These are phyloP conservation scores for Heliopora coerulea DNA, from an alignment of 92 coral and sea anemone genomes.

Conservation along the genomic window DNA sequence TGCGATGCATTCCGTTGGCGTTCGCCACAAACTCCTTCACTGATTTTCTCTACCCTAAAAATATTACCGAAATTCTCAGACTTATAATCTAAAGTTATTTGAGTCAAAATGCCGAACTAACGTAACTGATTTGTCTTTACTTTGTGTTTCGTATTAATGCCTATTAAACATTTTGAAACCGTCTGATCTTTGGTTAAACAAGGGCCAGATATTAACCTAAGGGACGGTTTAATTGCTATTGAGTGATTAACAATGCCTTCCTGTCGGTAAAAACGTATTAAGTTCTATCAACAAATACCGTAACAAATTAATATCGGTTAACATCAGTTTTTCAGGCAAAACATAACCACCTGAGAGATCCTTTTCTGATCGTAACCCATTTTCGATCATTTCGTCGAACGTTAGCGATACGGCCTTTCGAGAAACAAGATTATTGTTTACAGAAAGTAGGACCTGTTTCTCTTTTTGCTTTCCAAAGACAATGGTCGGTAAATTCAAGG, in stretches of 20 bases:
- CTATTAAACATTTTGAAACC: conserved; percentile 19
- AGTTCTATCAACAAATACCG: conserved; percentile 7
- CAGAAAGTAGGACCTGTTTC: neutral
- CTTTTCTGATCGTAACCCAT: conserved; percentile 7
- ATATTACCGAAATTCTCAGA: neutral
- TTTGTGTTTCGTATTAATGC: conserved; percentile 22
- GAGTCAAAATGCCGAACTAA: neutral
- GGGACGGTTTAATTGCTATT: conserved; percentile 36
- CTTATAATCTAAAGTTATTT: neutral
- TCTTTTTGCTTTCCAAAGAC: conserved; percentile 36
- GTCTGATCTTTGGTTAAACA: conserved; percentile 38
- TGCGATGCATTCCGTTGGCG: neutral
- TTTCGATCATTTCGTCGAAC: neutral
- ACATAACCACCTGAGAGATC: conserved; percentile 1
- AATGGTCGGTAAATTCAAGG: conserved; percentile 41
- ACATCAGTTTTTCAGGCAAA: conserved; percentile 19
- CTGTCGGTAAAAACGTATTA: conserved; percentile 46
- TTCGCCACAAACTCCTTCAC: conserved; percentile 1
- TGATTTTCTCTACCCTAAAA: neutral
- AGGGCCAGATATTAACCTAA: conserved; percentile 19
- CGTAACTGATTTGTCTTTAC: neutral
- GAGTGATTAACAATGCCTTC: conserved; percentile 39
- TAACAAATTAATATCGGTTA: conserved; percentile 11
- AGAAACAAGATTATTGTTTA: conserved; percentile 8
- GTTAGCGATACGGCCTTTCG: neutral